Evolutionary conservation across 23 tunicate species (phyloP).

Genomic region (Halocynthia aurantium): DNA sequence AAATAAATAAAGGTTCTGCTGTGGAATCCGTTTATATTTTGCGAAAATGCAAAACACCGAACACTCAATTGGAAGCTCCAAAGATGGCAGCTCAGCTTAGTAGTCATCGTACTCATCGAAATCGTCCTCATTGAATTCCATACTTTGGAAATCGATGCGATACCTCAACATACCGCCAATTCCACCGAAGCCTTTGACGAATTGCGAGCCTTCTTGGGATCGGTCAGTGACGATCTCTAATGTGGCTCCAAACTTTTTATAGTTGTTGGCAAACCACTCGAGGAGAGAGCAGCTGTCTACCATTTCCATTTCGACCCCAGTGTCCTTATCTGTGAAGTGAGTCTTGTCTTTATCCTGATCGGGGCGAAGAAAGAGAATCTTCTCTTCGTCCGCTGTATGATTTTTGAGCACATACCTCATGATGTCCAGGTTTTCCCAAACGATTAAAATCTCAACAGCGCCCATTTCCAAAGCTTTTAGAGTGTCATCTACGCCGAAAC

Average conservation of each 20-base stretch:
- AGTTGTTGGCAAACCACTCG: conserved; percentile 98
- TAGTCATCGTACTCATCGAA: conserved; percentile 81
- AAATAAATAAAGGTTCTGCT: too few species aligned
- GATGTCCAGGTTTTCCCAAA: conserved; percentile 96
- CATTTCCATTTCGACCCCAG: conserved; percentile 92
- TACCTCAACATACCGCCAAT: conserved; percentile 97
- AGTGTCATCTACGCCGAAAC: conserved; percentile 96
- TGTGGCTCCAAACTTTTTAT: conserved; percentile 92
- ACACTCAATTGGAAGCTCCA: background rate
- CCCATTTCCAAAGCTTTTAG: conserved; percentile 95
- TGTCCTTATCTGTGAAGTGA: conserved; percentile 86
- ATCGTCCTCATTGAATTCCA: conserved; percentile 82
- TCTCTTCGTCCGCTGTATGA: conserved; percentile 81
- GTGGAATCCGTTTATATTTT: background rate
- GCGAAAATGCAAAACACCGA: background rate
- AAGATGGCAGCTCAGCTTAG: conserved; percentile 1
- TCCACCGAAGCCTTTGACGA: conserved; percentile 99
- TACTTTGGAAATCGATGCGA: conserved; percentile 87
- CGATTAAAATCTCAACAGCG: conserved; percentile 86
- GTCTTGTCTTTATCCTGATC: conserved; percentile 97
- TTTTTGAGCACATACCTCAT: conserved; percentile 90
- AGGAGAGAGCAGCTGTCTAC: conserved; percentile 67
- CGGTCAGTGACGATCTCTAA: conserved; percentile 96
- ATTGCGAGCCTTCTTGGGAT: conserved; percentile 97
- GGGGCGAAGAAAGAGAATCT: conserved; percentile 75